Conservation (phyloP, 2,113 vertebrate species). For the Pachypanchax playfairii region DNA sequence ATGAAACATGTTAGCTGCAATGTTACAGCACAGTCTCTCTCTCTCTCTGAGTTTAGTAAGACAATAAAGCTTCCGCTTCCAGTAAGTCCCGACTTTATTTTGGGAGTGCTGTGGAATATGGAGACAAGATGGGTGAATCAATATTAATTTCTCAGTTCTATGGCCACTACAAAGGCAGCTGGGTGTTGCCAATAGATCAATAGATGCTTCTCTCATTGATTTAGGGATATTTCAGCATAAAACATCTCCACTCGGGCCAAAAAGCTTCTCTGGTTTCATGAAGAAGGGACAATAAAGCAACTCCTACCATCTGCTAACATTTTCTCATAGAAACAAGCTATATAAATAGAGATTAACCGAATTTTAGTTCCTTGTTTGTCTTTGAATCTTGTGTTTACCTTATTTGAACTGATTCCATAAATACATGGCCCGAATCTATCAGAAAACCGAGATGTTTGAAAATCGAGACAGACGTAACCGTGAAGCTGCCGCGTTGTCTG, state of each 20-base stretch:
- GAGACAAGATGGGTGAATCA: slow-evolving; percentile 51
- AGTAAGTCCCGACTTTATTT: slow-evolving; percentile 48
- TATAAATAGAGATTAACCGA: slow-evolving; percentile 57
- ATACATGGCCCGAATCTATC: neutral
- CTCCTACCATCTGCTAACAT: slow-evolving; percentile 30
- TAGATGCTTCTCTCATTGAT: slow-evolving; percentile 70
- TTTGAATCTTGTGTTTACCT: slow-evolving; percentile 12
- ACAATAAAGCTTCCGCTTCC: slow-evolving; percentile 21
- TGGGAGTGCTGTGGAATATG: slow-evolving; percentile 47
- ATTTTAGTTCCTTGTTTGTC: slow-evolving; percentile 37
- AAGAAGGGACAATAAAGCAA: slow-evolving; percentile 12
- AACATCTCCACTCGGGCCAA: slow-evolving; percentile 59
- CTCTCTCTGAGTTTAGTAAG: slow-evolving; percentile 7
- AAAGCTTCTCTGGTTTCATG: slow-evolving; percentile 52
- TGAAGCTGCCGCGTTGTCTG: slow-evolving; percentile 14
- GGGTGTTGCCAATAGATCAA: slow-evolving; percentile 63
- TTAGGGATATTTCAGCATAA: slow-evolving; percentile 66
- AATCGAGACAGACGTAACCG: neutral
- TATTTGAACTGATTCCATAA: slow-evolving; percentile 1
- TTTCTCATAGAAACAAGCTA: slow-evolving; percentile 31
- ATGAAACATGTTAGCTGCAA: neutral
- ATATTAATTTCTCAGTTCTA: slow-evolving; percentile 68
- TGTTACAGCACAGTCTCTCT: no score
- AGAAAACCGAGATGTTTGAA: neutral
- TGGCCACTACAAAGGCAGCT: slow-evolving; percentile 52